A percentile compares a stretch with the other conserved stretches of the same genome.
Evolutionary conservation across 2,797 vertebrate species (phyloP).

Genomic region (Spheniscus humboldti): DNA sequence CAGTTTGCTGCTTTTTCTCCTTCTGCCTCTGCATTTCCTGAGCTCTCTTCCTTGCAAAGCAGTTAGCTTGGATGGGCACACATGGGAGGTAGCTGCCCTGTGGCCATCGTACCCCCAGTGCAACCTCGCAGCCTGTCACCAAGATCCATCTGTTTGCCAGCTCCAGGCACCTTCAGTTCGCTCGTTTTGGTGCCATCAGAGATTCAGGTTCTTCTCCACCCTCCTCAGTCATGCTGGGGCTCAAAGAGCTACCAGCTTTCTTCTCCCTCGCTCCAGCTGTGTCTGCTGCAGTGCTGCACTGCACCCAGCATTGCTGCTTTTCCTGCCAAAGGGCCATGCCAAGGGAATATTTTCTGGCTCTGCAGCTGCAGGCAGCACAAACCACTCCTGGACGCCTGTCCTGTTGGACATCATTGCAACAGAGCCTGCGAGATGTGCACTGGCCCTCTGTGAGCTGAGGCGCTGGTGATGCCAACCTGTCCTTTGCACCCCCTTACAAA

Average conservation of each 20-base stretch:
- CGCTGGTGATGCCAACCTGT: neutral
- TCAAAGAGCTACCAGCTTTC: neutral
- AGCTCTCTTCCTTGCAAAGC: neutral
- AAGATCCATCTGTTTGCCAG: neutral
- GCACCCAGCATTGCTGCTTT: neutral
- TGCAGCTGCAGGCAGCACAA: neutral
- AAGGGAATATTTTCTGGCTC: neutral
- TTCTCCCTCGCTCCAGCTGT: rapidly evolving
- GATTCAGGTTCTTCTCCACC: neutral
- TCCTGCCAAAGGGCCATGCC: neutral
- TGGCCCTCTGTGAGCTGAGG: neutral
- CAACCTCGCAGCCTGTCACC: neutral
- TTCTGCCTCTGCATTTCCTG: neutral
- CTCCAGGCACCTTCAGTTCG: neutral
- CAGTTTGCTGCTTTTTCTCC: neutral
- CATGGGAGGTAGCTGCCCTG: neutral
- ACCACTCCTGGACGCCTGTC: neutral
- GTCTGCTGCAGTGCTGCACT: neutral
- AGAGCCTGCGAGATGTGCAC: neutral
- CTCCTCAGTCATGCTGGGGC: neutral
- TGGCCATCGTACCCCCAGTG: neutral
- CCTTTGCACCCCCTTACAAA: neutral
- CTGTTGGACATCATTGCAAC: neutral
- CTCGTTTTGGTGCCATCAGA: neutral
- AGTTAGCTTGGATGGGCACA: neutral